Evolutionary conservation across 2,797 vertebrate genomes (phyloP), one percentile per base, ranked within the genome.

Genomic region (Acrossocheilus wenchowensis): DNA sequence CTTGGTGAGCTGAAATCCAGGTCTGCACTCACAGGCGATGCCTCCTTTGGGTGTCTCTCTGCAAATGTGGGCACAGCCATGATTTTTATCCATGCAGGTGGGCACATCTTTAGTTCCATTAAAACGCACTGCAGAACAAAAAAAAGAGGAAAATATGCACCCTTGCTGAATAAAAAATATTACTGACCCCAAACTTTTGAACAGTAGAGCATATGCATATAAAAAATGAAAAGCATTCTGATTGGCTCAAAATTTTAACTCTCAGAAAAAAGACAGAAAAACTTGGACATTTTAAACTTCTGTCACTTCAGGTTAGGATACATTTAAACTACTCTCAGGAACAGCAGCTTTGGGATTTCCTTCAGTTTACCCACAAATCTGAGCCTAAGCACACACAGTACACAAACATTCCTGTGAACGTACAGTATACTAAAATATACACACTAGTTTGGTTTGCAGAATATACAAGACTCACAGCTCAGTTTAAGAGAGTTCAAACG

Each of bases 31-130:
- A 0, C 98, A 99, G 93, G 98, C 97, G 19, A 98, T 98, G 89
- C 97, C 96, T 75, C 97, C 98, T 91, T 98, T 99, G 89, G 97
- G 97, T 0, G 98, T 96, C 93, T 99, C 98, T 78, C 98, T 94
- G 90, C 98, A 99, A 91, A 99, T 99, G 95, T 99, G 98, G 52
- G 98, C 97, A 4, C 98, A 99, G 92, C 98, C 98, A 0, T 99
- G 98, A 91, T 99, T 98, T 96, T 97, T 99, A 94, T 99, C 98
- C 98, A 99, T 99, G 94, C 98, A 99, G 89, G 98, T 98, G 95
- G 98, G 97, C 88, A 97, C 97, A 91, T 98, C 98, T 90, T 94
- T 95, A 36, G 93, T 26, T 71, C 93, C 92, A 1, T 95, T 95
- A 60, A 91, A 19, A 80, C 93, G 93, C 83, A 88, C 94, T 94